Conservation (phyloP, 2,888 invertebrate genomes). For the Calameuta pallipes region DNA sequence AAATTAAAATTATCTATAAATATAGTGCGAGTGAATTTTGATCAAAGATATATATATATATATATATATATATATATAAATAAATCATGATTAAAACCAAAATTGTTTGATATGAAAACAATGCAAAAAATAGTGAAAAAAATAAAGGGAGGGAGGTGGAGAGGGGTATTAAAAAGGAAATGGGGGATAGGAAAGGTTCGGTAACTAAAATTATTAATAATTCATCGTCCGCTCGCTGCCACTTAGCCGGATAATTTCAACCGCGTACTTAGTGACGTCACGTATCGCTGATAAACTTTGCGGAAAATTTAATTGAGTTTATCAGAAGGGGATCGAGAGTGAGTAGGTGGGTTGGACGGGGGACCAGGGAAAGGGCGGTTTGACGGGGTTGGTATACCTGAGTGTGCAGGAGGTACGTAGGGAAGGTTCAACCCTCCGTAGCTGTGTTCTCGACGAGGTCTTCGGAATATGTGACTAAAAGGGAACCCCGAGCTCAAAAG, state of each 20-base stretch:
- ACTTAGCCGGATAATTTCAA: not conserved
- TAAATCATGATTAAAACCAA: not conserved
- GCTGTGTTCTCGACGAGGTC: not conserved
- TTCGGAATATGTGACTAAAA: slow-evolving; percentile 10
- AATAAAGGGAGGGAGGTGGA: not conserved
- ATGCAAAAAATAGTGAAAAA: not conserved
- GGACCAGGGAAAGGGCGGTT: not conserved
- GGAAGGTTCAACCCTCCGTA: not conserved
- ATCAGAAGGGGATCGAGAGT: slow-evolving; percentile 4
- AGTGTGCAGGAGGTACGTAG: not conserved
- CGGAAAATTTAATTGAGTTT: slow-evolving; percentile 24
- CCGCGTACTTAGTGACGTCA: slow-evolving; percentile 8
- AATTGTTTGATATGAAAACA: not conserved
- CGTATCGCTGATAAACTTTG: slow-evolving; percentile 22
- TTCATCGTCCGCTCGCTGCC: not conserved
- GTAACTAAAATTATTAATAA: not conserved
- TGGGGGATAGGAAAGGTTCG: not conserved
- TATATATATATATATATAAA: not conserved
- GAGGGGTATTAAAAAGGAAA: not conserved
- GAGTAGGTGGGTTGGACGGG: not conserved
- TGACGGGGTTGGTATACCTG: not conserved
- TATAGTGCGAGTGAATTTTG: too few species aligned
- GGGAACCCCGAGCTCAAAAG: slow-evolving; percentile 18
- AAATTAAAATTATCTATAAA: not conserved
- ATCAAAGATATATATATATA: not conserved